Conservation (phyloP, 2,113 vertebrate species). For the Microtus montanus region DNA sequence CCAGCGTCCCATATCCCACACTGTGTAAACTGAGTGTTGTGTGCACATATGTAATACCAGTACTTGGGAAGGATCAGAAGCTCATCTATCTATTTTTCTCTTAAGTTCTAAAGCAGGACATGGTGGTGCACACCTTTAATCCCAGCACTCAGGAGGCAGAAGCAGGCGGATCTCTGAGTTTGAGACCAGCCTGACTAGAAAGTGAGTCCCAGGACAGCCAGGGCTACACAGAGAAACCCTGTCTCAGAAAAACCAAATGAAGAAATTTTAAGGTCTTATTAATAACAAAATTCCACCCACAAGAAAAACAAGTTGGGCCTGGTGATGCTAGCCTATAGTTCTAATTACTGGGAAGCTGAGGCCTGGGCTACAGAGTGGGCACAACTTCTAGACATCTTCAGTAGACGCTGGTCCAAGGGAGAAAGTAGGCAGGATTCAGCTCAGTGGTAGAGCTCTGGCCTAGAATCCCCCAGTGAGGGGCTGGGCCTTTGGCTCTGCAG, state of each 20-base stretch:
- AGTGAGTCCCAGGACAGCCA: background rate
- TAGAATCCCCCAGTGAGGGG: background rate
- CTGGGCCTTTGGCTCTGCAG: background rate
- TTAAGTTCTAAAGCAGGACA: background rate
- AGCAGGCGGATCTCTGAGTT: background rate
- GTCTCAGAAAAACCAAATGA: background rate
- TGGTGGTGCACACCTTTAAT: background rate
- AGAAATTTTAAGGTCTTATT: background rate
- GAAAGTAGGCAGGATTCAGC: background rate
- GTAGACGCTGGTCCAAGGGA: background rate
- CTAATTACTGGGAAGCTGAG: background rate
- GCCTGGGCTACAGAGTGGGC: background rate
- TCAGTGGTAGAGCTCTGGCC: background rate
- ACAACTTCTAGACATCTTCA: background rate
- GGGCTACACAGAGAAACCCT: background rate
- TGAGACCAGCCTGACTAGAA: background rate
- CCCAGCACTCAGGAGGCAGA: background rate
- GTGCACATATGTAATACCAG: background rate
- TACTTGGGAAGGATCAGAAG: background rate
- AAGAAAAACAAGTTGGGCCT: background rate
- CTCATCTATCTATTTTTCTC: background rate
- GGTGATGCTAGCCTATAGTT: background rate
- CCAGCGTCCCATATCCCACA: background rate
- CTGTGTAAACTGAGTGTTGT: background rate
- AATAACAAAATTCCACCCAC: background rate